Evolutionary conservation across 2,113 vertebrate species (phyloP), one percentile per base, ranked within the genome.

Genomic region (Bos taurus): DNA sequence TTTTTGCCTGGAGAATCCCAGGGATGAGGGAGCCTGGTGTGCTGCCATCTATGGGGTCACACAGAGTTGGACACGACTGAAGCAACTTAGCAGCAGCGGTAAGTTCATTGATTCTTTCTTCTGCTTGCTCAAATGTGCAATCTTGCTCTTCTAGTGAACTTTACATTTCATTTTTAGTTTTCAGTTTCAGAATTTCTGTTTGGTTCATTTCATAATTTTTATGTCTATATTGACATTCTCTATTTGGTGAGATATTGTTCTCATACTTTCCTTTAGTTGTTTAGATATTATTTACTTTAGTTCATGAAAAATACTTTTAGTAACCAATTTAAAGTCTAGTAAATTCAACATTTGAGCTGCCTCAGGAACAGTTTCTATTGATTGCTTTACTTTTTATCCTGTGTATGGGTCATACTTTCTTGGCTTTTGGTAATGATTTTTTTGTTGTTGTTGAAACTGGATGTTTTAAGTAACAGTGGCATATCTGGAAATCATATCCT

Each of bases 81-180:
- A n/a, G 30, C 16, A 17, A 64, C 62, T 64, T 64, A 64, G 62
- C 62, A 64, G 62, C 33, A 64, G 62, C 33, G n/a, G 33, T 64
- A 81, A 85, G 59, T 64, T 81, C 52, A 46, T 15, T 94, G 17
- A 87, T 71, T 89, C 88, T 93, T 95, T 88, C 83, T 93, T 95
- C 33, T 94, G 12, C 48, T 12, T 91, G 46, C 52, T 91, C 23
- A 85, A 74, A 46, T 92, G 52, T 54, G 8, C 33, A 82, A 12
- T 92, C 86, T 91, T 71, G 10, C 50, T 54, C n/a, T 64, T 88
- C 48, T 78, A 62, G 52, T 86, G 12, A 96, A 83, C 59, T 92
- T 89, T 91, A 59, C 33, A 84, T 46, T 88, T 92, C n/a, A 30
- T 12, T 91, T 95, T 97, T 95, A 36, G 88, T 54, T 95, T 91